These are phyloP conservation scores for Ceratoteleas bidentatus DNA, from an alignment of 1,140 invertebrate species.

Conservation along the genomic window DNA sequence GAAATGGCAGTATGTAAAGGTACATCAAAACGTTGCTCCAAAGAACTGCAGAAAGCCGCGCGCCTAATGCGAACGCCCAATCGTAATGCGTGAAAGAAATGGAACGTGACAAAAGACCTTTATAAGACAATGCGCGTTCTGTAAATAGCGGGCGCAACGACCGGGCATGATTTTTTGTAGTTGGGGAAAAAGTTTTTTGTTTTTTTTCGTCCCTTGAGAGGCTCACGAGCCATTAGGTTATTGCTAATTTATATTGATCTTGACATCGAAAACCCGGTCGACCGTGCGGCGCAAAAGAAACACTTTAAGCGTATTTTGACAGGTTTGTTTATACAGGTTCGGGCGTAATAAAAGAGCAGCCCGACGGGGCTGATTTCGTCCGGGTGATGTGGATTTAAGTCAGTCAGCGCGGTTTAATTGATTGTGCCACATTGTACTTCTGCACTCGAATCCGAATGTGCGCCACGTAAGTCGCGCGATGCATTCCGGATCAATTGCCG, in stretches of 20 bases:
- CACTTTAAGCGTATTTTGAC: slow-evolving; percentile 50
- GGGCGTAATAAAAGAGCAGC: slow-evolving; percentile 50
- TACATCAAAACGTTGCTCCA: slow-evolving; percentile 35
- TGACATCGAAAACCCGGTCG: slow-evolving; percentile 20
- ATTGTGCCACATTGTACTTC: slow-evolving; percentile 27
- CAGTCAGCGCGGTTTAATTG: slow-evolving; percentile 33
- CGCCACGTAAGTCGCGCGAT: background rate
- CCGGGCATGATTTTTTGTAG: background rate
- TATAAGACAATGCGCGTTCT: slow-evolving; percentile 37
- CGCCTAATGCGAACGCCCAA: slow-evolving; percentile 11
- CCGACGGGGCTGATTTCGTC: slow-evolving; percentile 52
- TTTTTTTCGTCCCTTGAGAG: background rate
- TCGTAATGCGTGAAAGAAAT: slow-evolving; percentile 25
- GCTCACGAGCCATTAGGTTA: background rate
- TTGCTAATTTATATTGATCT: slow-evolving; percentile 9
- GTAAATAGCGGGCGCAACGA: slow-evolving; percentile 12
- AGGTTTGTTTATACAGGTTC: slow-evolving; percentile 59
- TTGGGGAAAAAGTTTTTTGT: background rate
- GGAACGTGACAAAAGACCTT: slow-evolving; percentile 40
- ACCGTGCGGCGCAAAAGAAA: slow-evolving; percentile 31
- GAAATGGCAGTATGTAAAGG: slow-evolving; percentile 39
- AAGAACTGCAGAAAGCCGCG: slow-evolving; percentile 32
- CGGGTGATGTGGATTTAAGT: slow-evolving; percentile 43
- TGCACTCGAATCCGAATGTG: slow-evolving; percentile 4
- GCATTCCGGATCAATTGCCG: background rate